A percentile compares a stretch with the other conserved stretches of the same genome.
Conservation (phyloP, 2,113 vertebrate species). For the Austrofundulus limnaeus region DNA sequence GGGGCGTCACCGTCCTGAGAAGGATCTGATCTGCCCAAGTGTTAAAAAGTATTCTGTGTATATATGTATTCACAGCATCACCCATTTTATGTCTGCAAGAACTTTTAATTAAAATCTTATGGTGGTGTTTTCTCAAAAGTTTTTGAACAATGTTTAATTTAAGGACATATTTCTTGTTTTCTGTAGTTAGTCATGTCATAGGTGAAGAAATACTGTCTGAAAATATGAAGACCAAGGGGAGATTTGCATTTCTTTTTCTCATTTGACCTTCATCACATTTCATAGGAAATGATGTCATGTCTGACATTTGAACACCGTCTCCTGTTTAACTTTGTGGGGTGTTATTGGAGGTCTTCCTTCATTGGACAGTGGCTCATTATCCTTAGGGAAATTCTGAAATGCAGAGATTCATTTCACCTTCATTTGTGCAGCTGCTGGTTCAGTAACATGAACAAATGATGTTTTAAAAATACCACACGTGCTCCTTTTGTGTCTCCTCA, state of each 20-base stretch:
- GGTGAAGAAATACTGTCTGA: no score
- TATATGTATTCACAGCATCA: no score
- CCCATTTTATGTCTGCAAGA: background rate
- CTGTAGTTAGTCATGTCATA: no score
- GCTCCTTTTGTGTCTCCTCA: conserved; percentile 41
- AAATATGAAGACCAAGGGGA: no score
- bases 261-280: no score
- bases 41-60: background rate
- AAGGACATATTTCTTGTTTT: no score
- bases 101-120: no score
- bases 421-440: conserved; percentile 9
- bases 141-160: no score
- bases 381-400: background rate
- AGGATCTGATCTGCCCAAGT: background rate
- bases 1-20: conserved; percentile 9
- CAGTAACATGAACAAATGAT: conserved; percentile 4
- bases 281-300: background rate
- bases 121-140: no score
- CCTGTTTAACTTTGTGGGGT: background rate
- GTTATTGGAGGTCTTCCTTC: conserved; percentile 7
- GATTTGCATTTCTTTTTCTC: no score
- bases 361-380: background rate
- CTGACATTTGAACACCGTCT: background rate
- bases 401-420: background rate
- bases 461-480: background rate